Conservation (phyloP, 2,113 vertebrate species). For the Athene noctua region DNA sequence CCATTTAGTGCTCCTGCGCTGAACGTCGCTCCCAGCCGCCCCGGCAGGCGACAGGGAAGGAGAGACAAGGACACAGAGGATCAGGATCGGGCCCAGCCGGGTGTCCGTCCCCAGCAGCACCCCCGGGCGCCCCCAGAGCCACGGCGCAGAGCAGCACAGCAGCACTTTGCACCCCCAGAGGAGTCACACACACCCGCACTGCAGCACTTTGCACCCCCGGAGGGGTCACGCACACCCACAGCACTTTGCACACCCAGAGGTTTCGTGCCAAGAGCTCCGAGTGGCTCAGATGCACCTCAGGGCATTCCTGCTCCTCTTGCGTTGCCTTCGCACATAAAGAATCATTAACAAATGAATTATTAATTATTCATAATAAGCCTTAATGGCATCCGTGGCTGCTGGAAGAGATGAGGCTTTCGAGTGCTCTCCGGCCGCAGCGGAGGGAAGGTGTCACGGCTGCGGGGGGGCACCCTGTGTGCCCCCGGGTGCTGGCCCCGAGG, state of each 20-base stretch:
- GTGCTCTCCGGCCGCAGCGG: accelerated
- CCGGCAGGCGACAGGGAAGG: neutral
- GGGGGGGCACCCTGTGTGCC: neutral
- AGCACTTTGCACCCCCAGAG: too few species aligned
- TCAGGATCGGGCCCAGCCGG: accelerated
- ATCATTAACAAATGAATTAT: slow-evolving; percentile 40
- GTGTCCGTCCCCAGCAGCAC: neutral
- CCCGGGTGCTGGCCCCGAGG: accelerated
- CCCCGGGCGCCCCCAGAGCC: neutral
- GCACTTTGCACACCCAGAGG: accelerated
- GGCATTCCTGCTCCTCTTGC: neutral
- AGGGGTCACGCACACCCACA: neutral
- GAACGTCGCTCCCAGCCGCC: accelerated
- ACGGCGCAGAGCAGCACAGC: neutral
- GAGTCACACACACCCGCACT: neutral
- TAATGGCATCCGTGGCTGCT: slow-evolving; percentile 15
- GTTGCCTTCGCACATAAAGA: neutral
- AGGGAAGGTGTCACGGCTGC: neutral
- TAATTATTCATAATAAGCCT: slow-evolving; percentile 37
- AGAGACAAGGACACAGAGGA: neutral
- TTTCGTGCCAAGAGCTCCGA: accelerated
- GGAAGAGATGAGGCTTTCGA: neutral
- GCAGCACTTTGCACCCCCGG: too few species aligned
- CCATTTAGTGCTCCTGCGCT: neutral
- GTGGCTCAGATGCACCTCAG: neutral